Evolutionary conservation across 64 coral and sea anemone species (phyloP).

Genomic region (Platygyra sinensis): DNA sequence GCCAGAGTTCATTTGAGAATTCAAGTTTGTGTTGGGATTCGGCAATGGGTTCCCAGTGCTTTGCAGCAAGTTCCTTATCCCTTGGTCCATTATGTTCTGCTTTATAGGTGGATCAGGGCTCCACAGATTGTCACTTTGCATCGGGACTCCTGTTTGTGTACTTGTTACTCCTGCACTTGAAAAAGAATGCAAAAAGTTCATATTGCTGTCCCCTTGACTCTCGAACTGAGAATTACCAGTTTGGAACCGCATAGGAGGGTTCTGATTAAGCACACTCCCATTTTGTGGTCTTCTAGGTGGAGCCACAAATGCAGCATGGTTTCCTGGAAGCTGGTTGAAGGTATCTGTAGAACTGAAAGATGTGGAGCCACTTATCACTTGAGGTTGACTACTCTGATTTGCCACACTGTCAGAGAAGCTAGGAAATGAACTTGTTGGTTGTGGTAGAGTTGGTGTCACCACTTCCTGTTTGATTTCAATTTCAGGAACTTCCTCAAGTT

Average conservation of each 20-base stretch:
- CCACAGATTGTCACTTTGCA: not conserved
- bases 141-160: not conserved
- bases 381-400: not conserved
- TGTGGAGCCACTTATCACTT: not conserved
- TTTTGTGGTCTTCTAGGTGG: constrained; percentile 6
- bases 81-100: not conserved
- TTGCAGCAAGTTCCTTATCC: constrained; percentile 19
- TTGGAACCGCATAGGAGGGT: not conserved
- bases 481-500: not conserved
- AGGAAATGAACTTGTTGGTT: constrained; percentile 9
- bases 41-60: not conserved
- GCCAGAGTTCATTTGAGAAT: not conserved
- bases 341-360: not conserved
- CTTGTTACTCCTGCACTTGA: constrained; percentile 1
- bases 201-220: constrained; percentile 29
- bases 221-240: constrained; percentile 13
- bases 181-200: constrained; percentile 41
- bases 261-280: constrained; percentile 16
- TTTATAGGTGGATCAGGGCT: not conserved
- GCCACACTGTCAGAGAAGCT: constrained; percentile 7
- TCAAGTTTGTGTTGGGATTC: not conserved
- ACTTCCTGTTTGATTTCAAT: constrained; percentile 29
- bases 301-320: not conserved
- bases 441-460: constrained; percentile 18
- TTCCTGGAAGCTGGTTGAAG: not conserved